Conservation (phyloP, 2,888 invertebrate genomes). For the Pedicia rivosa region DNA sequence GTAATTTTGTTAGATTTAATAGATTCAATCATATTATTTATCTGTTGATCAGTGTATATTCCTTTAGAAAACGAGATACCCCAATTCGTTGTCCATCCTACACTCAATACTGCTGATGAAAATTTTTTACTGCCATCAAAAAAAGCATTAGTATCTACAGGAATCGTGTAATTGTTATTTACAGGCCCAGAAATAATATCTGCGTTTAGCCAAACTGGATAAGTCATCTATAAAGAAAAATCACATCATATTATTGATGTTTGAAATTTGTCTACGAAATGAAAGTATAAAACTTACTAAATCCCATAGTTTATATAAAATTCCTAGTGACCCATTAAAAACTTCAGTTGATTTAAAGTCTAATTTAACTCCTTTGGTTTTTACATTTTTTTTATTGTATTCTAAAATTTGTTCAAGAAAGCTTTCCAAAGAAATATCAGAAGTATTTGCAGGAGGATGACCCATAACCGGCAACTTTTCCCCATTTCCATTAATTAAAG, state of each 20-base stretch:
- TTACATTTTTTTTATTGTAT: slow-evolving; percentile 30
- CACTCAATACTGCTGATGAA: slow-evolving; percentile 50
- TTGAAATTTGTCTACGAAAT: background rate
- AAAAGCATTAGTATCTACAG: slow-evolving; percentile 50
- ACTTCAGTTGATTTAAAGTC: slow-evolving; percentile 74
- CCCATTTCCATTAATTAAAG: slow-evolving; percentile 31
- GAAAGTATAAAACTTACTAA: background rate
- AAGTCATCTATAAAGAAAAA: slow-evolving; percentile 36
- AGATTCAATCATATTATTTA: slow-evolving; percentile 49
- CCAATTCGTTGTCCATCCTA: slow-evolving; percentile 73
- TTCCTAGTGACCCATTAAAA: slow-evolving; percentile 39
- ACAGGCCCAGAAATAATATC: slow-evolving; percentile 64
- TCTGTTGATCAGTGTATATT: slow-evolving; percentile 43
- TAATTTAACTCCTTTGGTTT: slow-evolving; percentile 64
- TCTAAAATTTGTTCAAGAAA: slow-evolving; percentile 47
- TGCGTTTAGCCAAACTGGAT: slow-evolving; percentile 77
- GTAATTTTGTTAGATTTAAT: slow-evolving; percentile 29
- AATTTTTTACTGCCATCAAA: slow-evolving; percentile 40
- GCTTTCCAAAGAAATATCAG: slow-evolving; percentile 57
- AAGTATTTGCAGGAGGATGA: slow-evolving; percentile 56
- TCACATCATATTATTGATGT: background rate
- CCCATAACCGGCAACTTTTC: slow-evolving; percentile 64
- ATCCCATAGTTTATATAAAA: slow-evolving; percentile 26
- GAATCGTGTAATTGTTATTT: slow-evolving; percentile 34
- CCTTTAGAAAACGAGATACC: slow-evolving; percentile 35